These are phyloP conservation scores for Chrysolina oricalcia DNA, from an alignment of 2,888 invertebrate species.

Conservation along the genomic window DNA sequence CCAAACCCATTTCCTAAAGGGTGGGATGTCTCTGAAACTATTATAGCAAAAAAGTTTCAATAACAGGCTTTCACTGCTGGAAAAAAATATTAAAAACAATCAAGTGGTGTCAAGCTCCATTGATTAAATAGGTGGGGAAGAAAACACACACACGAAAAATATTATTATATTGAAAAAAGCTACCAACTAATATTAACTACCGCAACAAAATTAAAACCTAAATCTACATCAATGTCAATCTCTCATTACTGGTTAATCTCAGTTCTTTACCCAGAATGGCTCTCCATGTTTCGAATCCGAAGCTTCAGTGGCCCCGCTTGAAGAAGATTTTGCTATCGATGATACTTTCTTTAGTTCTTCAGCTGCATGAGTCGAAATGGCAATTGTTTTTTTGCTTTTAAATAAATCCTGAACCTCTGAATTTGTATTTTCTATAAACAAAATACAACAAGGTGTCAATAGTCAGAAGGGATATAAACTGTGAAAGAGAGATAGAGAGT, in stretches of 20 bases:
- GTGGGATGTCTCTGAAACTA: too few species aligned
- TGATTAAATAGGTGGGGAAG: background rate
- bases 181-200: conserved; percentile 29
- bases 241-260: conserved; percentile 40
- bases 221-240: conserved; percentile 37
- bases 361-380: conserved; percentile 40
- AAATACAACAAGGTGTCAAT: conserved; percentile 9
- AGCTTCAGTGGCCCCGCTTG: conserved; percentile 25
- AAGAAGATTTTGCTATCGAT: conserved; percentile 7
- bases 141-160: conserved; percentile 19
- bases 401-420: background rate
- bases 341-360: conserved; percentile 43
- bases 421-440: conserved; percentile 27
- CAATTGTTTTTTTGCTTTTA: conserved; percentile 35
- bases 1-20: too few species aligned
- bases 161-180: conserved; percentile 30
- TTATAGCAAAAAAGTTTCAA: too few species aligned
- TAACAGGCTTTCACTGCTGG: too few species aligned
- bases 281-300: conserved; percentile 50
- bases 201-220: conserved; percentile 37
- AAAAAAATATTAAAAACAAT: background rate
- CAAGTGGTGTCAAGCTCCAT: conserved; percentile 9
- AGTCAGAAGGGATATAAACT: background rate
- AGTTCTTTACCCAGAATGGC: conserved; percentile 59
- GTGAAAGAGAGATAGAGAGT: background rate